Evolutionary conservation across 2,113 vertebrate genomes (phyloP).

Genomic region (Petaurus breviceps): DNA sequence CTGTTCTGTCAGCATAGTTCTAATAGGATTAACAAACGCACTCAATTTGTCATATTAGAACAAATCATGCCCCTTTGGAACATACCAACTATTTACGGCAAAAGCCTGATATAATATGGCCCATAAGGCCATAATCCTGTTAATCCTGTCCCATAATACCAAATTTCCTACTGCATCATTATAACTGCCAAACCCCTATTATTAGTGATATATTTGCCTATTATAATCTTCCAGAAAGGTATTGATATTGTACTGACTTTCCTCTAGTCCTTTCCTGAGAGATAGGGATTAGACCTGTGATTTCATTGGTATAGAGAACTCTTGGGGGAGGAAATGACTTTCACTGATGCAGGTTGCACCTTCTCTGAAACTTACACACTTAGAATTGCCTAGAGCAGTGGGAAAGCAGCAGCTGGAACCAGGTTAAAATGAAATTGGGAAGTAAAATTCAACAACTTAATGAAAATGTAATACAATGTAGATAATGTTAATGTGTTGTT

Average conservation of each 20-base stretch:
- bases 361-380: neutral
- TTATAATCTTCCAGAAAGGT: constrained; percentile 37
- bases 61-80: constrained; percentile 4
- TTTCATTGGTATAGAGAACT: neutral
- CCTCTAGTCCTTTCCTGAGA: constrained; percentile 21
- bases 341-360: neutral
- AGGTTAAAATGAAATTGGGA: too few relatives aligned
- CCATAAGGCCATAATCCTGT: neutral
- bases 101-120: neutral
- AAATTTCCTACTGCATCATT: neutral
- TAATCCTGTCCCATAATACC: neutral
- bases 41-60: constrained; percentile 18
- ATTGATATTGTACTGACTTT: constrained; percentile 50
- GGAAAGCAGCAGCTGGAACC: neutral
- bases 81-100: neutral
- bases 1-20: neutral
- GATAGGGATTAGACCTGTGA: neutral
- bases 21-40: neutral
- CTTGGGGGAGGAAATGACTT: neutral
- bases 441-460: too few relatives aligned
- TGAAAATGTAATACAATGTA: neutral
- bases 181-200: neutral
- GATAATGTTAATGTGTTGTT: neutral
- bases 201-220: constrained; percentile 41
- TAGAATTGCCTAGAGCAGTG: neutral